Evolutionary conservation across 1,140 invertebrate species (phyloP).

Genomic region (Ceratina australensis): DNA sequence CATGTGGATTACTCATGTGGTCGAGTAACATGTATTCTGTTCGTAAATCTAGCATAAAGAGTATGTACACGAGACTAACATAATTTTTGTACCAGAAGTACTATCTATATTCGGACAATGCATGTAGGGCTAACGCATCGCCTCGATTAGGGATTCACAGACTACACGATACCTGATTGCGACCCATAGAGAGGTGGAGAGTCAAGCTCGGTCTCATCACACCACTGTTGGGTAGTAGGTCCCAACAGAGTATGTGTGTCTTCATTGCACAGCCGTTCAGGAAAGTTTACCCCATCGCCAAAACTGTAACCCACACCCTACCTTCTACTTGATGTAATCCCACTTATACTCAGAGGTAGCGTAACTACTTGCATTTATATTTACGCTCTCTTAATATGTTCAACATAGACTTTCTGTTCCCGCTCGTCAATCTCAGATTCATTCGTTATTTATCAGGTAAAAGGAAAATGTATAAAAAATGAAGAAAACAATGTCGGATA

Average conservation of each 20-base stretch:
- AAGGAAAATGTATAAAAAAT: not conserved
- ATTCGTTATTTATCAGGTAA: not conserved
- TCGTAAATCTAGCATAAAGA: not conserved
- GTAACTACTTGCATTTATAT: slow-evolving; percentile 50
- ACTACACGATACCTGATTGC: slow-evolving; percentile 72
- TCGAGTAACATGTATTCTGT: not conserved
- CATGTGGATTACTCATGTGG: not conserved
- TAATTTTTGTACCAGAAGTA: slow-evolving; percentile 40
- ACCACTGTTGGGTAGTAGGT: slow-evolving; percentile 78
- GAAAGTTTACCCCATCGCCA: slow-evolving; percentile 92
- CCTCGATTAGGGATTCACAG: slow-evolving; percentile 39
- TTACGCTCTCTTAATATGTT: not conserved
- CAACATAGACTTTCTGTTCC: not conserved
- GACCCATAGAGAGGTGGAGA: slow-evolving; percentile 71
- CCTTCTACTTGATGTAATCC: slow-evolving; percentile 67
- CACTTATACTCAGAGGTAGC: slow-evolving; percentile 51
- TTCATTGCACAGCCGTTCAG: slow-evolving; percentile 88
- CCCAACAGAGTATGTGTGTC: slow-evolving; percentile 88
- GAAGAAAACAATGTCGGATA: slow-evolving; percentile 24
- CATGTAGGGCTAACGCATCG: slow-evolving; percentile 30
- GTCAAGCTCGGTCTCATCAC: slow-evolving; percentile 78
- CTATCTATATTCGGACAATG: slow-evolving; percentile 25
- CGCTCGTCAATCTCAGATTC: not conserved
- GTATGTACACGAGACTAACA: slow-evolving; percentile 19
- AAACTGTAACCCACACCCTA: slow-evolving; percentile 83